Conservation (phyloP, 2,113 vertebrate species). For the Daboia siamensis region DNA sequence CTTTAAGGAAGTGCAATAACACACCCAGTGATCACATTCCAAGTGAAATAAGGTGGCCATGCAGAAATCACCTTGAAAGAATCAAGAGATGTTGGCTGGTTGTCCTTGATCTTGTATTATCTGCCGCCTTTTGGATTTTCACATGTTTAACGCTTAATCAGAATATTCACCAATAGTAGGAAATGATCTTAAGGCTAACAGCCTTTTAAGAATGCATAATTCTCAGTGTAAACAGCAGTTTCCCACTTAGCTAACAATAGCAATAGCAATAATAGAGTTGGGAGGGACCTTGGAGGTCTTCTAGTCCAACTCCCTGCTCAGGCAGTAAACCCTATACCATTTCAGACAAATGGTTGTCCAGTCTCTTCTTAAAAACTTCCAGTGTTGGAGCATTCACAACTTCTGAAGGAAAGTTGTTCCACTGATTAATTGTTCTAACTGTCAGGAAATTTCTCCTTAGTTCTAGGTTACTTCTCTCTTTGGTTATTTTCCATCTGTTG, state of each 20-base stretch:
- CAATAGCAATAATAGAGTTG: too few species aligned
- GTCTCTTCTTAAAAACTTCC: too few species aligned
- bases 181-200: background rate
- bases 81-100: background rate
- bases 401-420: too few species aligned
- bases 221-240: background rate
- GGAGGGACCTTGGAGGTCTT: too few species aligned
- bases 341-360: too few species aligned
- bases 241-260: background rate
- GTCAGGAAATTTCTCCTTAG: too few species aligned
- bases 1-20: background rate
- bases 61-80: background rate
- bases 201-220: background rate
- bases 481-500: too few species aligned
- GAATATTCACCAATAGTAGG: background rate
- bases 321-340: too few species aligned
- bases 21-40: background rate
- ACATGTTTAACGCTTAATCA: background rate
- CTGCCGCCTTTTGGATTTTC: background rate
- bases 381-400: too few species aligned
- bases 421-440: too few species aligned
- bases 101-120: background rate
- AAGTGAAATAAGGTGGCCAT: background rate
- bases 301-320: too few species aligned
- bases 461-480: too few species aligned